phyloP scores from a whole-genome alignment of 2,797 vertebrate genomes.

The Okamejei kenojei region DNA sequence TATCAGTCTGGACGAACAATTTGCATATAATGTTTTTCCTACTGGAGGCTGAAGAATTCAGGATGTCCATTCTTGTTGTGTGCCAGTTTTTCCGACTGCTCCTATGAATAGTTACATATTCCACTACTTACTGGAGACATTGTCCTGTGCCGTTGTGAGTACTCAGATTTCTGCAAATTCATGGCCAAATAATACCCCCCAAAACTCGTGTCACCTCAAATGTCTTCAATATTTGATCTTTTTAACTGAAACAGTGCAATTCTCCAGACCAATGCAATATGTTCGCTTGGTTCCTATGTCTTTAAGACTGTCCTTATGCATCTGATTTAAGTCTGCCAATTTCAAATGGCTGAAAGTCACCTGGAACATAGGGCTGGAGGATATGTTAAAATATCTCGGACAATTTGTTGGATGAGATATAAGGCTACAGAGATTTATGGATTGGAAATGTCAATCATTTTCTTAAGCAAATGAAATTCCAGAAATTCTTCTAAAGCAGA shows the following conservation, averaged over 20 bases:
- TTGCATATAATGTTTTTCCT: constrained; percentile 46
- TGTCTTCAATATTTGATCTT: constrained; percentile 52
- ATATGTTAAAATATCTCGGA: constrained; percentile 47
- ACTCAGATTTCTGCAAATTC: constrained; percentile 51
- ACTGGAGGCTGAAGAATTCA: constrained; percentile 50
- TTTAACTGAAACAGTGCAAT: constrained; percentile 40
- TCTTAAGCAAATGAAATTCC: constrained; percentile 49
- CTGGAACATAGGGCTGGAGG: constrained; percentile 45
- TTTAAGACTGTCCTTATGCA: constrained; percentile 56
- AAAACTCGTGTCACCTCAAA: constrained; percentile 52
- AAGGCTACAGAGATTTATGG: constrained; percentile 51
- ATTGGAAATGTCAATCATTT: constrained; percentile 50
- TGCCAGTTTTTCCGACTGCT: constrained; percentile 41
- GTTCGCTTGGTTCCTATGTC: constrained; percentile 51
- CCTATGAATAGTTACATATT: constrained; percentile 39
- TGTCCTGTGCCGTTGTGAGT: constrained; percentile 50
- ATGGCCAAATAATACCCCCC: constrained; percentile 47
- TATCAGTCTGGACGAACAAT: constrained; percentile 47
- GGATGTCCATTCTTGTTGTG: constrained; percentile 50
- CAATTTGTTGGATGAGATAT: constrained; percentile 46
- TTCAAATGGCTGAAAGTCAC: constrained; percentile 45
- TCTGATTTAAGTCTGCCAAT: constrained; percentile 47
- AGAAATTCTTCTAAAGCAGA: constrained; percentile 46
- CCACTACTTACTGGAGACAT: constrained; percentile 46
- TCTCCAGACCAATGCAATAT: constrained; percentile 26